Base-by-base conservation (phyloP, 2,888 invertebrate species). In the Dolichomitus sp. region DNA sequence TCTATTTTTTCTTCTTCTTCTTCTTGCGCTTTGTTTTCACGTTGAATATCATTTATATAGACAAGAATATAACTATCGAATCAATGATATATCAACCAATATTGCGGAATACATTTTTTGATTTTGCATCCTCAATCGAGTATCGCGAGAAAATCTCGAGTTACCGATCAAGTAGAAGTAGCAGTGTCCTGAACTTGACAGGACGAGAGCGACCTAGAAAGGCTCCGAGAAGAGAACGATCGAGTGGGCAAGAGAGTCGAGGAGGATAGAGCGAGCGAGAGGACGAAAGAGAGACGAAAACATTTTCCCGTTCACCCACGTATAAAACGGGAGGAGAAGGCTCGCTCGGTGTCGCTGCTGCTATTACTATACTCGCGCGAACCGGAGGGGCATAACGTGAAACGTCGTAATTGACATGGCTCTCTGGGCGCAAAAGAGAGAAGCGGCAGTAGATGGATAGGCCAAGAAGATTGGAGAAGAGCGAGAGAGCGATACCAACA, bases 241-340 rank as follows among this genome's bases (percentile, higher is more conserved):
- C 88, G 89, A 91, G 84, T 72, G 72, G 63, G 76, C 17, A 73
- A 54, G 52, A 75, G 70, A 83, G 68, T n/a, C 37, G 65, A 70
- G 75, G 54, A 66, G 57, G 19, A 68, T 17, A 45, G 40, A 33
- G 66, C 6, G 52, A 61, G 75, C 19, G 59, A 66, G 45, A 14
- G 42, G 27, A 69, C 23, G 59, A 27, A 27, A 57, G 40, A 61
- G 27, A 66, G 48, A 57, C 30, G 37, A 90, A 92, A 90, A 90
- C 89, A 89, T 92, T 92, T 92, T 92, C 91, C 92, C 92, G 92
- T 92, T 92, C 92, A 91, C 91, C 92, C 91, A 91, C 91, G 90
- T 91, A 88, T 86, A 89, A 61, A 54, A 33, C 33, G 57, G 45
- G 45, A 45, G 45, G 42, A 27, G 59, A 57, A 59, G 45, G 42